Conservation (phyloP, 2,888 invertebrate species). For the Gnatocerus cornutus region DNA sequence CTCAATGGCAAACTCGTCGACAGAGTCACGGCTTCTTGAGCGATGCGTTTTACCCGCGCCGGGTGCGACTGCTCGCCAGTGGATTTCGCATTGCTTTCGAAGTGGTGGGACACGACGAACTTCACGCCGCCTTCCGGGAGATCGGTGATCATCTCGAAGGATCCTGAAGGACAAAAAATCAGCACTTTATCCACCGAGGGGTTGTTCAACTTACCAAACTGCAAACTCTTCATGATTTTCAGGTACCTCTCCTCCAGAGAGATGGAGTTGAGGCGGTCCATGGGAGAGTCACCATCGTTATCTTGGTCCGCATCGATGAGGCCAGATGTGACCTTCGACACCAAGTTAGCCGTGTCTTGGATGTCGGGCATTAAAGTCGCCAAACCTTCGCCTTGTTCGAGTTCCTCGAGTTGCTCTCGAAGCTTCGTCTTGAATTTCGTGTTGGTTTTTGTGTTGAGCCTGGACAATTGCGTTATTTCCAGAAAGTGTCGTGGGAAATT, state of each 20-base stretch:
- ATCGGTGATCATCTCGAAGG: conserved; percentile 93
- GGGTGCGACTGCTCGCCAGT: conserved; percentile 91
- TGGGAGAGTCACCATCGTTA: conserved; percentile 62
- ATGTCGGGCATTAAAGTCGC: conserved; percentile 93
- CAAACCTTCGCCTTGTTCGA: conserved; percentile 91
- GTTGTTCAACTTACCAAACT: conserved; percentile 81
- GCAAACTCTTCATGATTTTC: conserved; percentile 89
- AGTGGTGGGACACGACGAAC: conserved; percentile 92
- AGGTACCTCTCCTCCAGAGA: conserved; percentile 86
- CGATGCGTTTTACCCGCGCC: conserved; percentile 90
- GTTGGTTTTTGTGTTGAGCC: conserved; percentile 62
- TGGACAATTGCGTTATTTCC: conserved; percentile 50
- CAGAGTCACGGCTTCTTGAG: conserved; percentile 95
- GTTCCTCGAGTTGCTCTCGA: conserved; percentile 74
- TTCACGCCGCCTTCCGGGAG: conserved; percentile 81
- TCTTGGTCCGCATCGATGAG: conserved; percentile 67
- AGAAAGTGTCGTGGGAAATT: background rate
- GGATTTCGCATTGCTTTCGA: conserved; percentile 89
- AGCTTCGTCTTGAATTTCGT: conserved; percentile 60
- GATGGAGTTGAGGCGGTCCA: conserved; percentile 73
- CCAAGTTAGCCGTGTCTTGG: conserved; percentile 79
- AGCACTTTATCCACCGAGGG: too few relatives aligned
- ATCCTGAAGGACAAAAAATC: too few relatives aligned
- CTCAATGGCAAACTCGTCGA: conserved; percentile 94
- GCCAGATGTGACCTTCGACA: conserved; percentile 71